Evolutionary conservation across 2,797 vertebrate genomes (phyloP).

Genomic region (Thaleichthys pacificus): DNA sequence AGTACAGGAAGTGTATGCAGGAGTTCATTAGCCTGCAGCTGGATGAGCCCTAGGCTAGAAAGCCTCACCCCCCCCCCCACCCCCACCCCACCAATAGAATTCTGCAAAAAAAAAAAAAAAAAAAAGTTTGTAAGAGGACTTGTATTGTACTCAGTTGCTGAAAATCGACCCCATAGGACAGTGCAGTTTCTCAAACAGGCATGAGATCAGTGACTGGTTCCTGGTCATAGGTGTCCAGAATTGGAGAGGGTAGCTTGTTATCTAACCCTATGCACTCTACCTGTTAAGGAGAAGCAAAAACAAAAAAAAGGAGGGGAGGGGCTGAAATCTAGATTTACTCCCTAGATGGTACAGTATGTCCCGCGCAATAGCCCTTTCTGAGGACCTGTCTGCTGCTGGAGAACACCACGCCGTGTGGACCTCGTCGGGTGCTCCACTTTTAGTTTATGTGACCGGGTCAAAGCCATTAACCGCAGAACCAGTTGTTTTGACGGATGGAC

Average conservation of each 20-base stretch:
- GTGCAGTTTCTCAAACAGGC: too few species aligned
- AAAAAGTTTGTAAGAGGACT: too few species aligned
- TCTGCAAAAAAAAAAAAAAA: too few species aligned
- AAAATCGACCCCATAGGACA: too few species aligned
- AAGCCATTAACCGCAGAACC: slow-evolving; percentile 50
- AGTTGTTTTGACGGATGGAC: slow-evolving; percentile 12
- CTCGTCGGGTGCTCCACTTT: slow-evolving; percentile 22
- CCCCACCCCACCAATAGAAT: not conserved
- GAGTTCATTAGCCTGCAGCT: slow-evolving; percentile 96
- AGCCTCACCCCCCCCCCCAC: not conserved
- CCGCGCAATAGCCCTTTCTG: slow-evolving; percentile 10
- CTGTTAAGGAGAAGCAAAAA: slow-evolving; percentile 32
- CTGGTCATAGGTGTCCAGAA: not conserved
- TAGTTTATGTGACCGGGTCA: slow-evolving; percentile 30
- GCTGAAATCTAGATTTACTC: slow-evolving; percentile 16
- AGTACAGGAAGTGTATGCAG: slow-evolving; percentile 96
- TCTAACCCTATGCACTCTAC: not conserved
- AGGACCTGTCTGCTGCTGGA: slow-evolving; percentile 16
- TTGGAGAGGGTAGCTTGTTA: not conserved
- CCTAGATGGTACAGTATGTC: slow-evolving; percentile 3
- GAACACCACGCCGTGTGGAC: slow-evolving; percentile 21
- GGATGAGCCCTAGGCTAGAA: slow-evolving; percentile 74
- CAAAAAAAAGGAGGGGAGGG: slow-evolving; percentile 14
- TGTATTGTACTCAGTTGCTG: too few species aligned
- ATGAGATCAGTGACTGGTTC: not conserved